Conservation (phyloP, 2,888 invertebrate species). For the Hirudinaria manillensis region DNA sequence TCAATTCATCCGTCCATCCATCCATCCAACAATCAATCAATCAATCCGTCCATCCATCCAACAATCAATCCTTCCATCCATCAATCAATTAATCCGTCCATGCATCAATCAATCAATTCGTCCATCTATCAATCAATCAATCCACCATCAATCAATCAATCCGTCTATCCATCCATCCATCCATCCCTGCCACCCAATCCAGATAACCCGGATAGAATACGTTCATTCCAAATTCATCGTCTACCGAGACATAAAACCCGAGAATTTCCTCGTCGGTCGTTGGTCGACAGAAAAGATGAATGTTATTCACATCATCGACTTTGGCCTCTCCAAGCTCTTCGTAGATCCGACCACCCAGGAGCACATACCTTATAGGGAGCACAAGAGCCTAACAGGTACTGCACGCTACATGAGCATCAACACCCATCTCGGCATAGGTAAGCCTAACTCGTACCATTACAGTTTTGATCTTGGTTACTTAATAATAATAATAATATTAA, state of each 20-base stretch:
- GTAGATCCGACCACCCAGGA: conserved; percentile 88
- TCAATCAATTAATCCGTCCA: too few species aligned
- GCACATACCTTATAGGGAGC: conserved; percentile 99
- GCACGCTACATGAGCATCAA: conserved; percentile 99
- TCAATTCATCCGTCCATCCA: too few species aligned
- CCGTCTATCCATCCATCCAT: not conserved
- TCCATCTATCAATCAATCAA: too few species aligned
- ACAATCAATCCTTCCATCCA: too few species aligned
- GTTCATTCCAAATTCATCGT: conserved; percentile 98
- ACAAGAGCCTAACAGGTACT: conserved; percentile 98
- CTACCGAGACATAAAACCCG: conserved; percentile 98
- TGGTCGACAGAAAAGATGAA: conserved; percentile 94
- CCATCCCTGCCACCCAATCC: conserved; percentile 41
- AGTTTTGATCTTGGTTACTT: not conserved
- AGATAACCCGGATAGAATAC: conserved; percentile 98
- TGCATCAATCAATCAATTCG: too few species aligned
- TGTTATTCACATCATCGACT: conserved; percentile 99
- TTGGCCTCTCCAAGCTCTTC: conserved; percentile 99
- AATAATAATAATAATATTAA: not conserved
- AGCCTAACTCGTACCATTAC: not conserved
- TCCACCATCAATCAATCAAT: too few species aligned
- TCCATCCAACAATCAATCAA: too few species aligned
- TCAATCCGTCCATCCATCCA: too few species aligned
- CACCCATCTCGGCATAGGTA: conserved; percentile 97
- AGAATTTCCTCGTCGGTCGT: conserved; percentile 98